Base-by-base conservation (phyloP, 1,140 invertebrate species). In the Lerema accius region DNA sequence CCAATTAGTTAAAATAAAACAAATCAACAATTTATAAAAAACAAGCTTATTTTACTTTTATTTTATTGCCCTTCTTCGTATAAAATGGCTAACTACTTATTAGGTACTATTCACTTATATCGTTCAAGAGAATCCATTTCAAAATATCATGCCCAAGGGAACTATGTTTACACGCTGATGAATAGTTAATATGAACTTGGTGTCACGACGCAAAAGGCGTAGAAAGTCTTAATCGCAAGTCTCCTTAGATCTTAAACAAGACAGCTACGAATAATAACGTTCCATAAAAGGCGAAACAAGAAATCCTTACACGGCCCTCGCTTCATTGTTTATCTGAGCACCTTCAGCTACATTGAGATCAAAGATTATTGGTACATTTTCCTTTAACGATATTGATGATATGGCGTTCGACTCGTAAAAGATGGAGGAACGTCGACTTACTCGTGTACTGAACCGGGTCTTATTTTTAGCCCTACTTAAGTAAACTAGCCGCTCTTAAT, bases 321-420 rank as follows among this genome's bases (percentile, higher is more conserved):
- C 13, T 73, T 45, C 65, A 71, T 76, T 76, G 80, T 82, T 75
- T 72, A 78, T 61, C 48, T 53, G 55, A 65, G 60, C 59, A 70
- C 67, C 70, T 72, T 39, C 58, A 53, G 63, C 61, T 61, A 62
- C 62, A 56, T 61, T 69, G 64, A 84, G 81, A 87, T 87, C 82
- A 87, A 86, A 87, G 81, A 78, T 83, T 73, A 69, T 32, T 50
- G n/a, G 49, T 49, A 61, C 48, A 64, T 70, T 71, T 75, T 58
- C 48, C 64, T 73, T 82, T 81, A 70, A 85, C 76, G 79, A 81
- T 80, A 85, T 81, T 73, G 80, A 83, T 83, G 70, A 77, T 73
- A 78, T 64, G 69, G 62, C 60, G 63, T 63, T 62, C 64, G 28
- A 32, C 58, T 63, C 50, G 68, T 80, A 73, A 81, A 82, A 75